Evolutionary conservation across 2,797 vertebrate species (phyloP).

Genomic region (Sebastes itinus): DNA sequence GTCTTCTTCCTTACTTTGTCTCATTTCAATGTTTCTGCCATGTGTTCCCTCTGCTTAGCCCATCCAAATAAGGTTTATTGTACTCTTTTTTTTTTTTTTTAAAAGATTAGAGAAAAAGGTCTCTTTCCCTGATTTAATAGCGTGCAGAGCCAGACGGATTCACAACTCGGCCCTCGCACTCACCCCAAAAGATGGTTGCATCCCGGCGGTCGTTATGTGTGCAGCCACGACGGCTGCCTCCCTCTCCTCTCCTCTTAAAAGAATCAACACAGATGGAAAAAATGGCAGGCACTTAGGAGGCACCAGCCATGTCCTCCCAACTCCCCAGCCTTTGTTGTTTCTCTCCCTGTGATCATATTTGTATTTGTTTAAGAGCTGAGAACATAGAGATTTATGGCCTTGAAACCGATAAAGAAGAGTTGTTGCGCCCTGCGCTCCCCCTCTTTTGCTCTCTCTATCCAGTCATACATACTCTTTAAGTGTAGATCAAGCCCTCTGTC

Average conservation of each 20-base stretch:
- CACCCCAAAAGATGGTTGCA: slow-evolving; percentile 58
- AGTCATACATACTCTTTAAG: slow-evolving; percentile 41
- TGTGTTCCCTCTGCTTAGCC: slow-evolving; percentile 8
- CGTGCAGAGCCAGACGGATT: slow-evolving; percentile 53
- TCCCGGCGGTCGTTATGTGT: slow-evolving; percentile 39
- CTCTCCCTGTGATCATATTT: slow-evolving; percentile 80
- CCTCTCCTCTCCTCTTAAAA: slow-evolving; percentile 70
- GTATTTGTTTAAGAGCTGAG: slow-evolving; percentile 80
- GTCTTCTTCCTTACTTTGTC: background rate
- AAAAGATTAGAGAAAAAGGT: slow-evolving; percentile 18
- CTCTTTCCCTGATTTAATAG: slow-evolving; percentile 56
- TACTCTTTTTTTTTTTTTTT: slow-evolving; percentile 27
- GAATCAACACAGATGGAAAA: slow-evolving; percentile 79
- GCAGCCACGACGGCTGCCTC: slow-evolving; percentile 47
- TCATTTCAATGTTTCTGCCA: background rate
- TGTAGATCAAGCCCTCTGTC: slow-evolving; percentile 42
- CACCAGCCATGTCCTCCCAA: slow-evolving; percentile 64
- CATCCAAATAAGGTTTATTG: slow-evolving; percentile 36
- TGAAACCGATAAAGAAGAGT: slow-evolving; percentile 76
- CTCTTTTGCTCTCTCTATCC: slow-evolving; percentile 33
- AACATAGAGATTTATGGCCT: slow-evolving; percentile 71
- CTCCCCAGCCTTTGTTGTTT: slow-evolving; percentile 70
- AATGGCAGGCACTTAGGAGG: slow-evolving; percentile 74
- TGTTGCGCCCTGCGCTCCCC: slow-evolving; percentile 52
- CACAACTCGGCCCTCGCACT: slow-evolving; percentile 51